phyloP scores from a whole-genome alignment of 1,140 invertebrate genomes.

The Leptinotarsa undecemlineata region DNA sequence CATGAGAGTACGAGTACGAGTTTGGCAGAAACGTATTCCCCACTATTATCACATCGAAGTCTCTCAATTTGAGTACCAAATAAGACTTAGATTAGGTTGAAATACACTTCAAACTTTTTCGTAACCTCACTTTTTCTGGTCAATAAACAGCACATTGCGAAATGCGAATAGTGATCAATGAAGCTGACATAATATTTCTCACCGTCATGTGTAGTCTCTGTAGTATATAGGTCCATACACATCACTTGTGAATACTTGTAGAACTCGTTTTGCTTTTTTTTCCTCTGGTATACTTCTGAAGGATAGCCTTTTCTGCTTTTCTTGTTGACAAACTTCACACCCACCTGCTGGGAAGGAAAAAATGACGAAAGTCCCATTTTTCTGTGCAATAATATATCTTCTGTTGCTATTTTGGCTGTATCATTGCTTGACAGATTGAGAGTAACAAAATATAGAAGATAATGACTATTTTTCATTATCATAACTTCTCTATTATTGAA shows the following conservation, averaged over 20 bases:
- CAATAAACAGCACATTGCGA: conserved; percentile 47
- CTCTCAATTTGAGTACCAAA: conserved; percentile 23
- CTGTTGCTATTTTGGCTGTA: not conserved
- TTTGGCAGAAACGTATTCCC: conserved; percentile 37
- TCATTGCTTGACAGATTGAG: not conserved
- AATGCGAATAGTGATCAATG: conserved; percentile 52
- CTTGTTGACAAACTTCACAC: not conserved
- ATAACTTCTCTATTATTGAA: not conserved
- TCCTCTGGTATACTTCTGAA: not conserved
- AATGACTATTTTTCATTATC: not conserved
- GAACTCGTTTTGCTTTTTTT: not conserved
- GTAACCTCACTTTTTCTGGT: conserved; percentile 34
- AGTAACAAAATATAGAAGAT: conserved; percentile 13
- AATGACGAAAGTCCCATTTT: conserved; percentile 21
- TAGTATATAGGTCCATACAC: conserved; percentile 19
- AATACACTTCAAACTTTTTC: conserved; percentile 19
- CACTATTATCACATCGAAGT: conserved; percentile 27
- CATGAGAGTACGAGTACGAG: conserved; percentile 49
- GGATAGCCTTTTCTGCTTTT: not conserved
- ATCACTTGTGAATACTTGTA: conserved; percentile 19
- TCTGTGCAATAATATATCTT: conserved; percentile 17
- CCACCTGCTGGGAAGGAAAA: not conserved
- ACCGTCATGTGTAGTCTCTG: conserved; percentile 19
- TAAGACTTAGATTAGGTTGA: conserved; percentile 7
- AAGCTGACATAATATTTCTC: conserved; percentile 51